Conservation (phyloP, 2,113 vertebrate genomes). For the Tragulus kanchil region DNA sequence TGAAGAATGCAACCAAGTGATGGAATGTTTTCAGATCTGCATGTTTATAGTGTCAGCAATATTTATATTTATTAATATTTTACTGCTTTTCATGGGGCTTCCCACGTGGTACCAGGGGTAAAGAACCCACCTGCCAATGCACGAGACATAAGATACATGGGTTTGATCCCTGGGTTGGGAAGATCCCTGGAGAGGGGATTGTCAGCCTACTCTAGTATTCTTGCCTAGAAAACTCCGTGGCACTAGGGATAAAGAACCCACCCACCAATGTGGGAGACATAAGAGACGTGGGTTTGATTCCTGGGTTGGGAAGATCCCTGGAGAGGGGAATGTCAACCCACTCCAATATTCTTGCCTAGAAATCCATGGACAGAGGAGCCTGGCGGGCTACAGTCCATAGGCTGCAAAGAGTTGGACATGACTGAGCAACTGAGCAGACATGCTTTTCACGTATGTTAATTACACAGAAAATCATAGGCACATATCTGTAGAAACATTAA, state of each 20-base stretch:
- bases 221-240: background rate
- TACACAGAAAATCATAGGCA: background rate
- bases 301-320: background rate
- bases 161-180: background rate
- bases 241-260: background rate
- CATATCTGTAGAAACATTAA: slow-evolving; percentile 2
- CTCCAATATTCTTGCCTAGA: background rate
- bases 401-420: background rate
- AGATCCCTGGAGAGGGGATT: background rate
- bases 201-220: background rate
- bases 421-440: background rate
- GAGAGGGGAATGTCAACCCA: background rate
- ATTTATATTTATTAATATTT: background rate
- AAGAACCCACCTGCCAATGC: background rate
- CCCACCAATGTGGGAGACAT: background rate
- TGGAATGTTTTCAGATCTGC: background rate
- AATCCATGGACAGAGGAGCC: background rate
- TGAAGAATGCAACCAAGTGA: background rate
- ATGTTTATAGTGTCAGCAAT: background rate
- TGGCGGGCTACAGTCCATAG: background rate
- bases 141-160: background rate
- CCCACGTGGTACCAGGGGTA: background rate
- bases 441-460: background rate
- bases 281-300: background rate
- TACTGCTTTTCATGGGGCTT: background rate